Conservation (phyloP, 2,113 vertebrate genomes). For the Crypturellus undulatus region DNA sequence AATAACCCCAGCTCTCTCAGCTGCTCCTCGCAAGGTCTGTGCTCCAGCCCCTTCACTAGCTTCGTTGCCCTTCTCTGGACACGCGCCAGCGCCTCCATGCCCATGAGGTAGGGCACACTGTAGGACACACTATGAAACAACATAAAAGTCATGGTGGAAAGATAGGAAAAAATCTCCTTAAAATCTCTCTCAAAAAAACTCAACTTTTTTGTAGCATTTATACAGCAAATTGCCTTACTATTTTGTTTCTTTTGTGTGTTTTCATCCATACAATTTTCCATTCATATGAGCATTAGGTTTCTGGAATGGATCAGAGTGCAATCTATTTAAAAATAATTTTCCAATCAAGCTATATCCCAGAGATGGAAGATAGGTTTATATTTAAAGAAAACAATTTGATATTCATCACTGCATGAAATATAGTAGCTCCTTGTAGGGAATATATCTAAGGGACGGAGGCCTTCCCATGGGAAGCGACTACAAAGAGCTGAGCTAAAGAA, state of each 20-base stretch:
- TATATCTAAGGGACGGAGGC: too few relatives aligned
- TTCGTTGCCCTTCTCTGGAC: too few relatives aligned
- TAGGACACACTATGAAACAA: not conserved
- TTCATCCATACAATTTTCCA: conserved; percentile 8
- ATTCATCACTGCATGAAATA: conserved; percentile 52
- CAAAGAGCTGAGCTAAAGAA: too few relatives aligned
- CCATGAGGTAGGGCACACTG: not conserved
- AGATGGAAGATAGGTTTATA: conserved; percentile 43
- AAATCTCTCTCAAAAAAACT: not conserved
- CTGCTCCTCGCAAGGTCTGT: too few relatives aligned
- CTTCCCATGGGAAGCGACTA: too few relatives aligned
- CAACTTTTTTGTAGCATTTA: not conserved
- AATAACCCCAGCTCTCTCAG: too few relatives aligned
- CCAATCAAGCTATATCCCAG: conserved; percentile 63
- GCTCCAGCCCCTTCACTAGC: too few relatives aligned
- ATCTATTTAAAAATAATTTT: conserved; percentile 64
- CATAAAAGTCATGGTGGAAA: not conserved
- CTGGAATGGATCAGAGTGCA: not conserved
- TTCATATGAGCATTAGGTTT: conserved; percentile 33
- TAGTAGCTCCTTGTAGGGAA: too few relatives aligned
- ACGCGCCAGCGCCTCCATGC: too few relatives aligned
- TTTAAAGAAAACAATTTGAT: conserved; percentile 46
- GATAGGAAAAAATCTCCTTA: not conserved
- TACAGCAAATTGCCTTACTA: not conserved
- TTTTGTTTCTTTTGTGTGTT: conserved; percentile 1